Conservation (phyloP, 2,888 invertebrate genomes). For the Dryobotodes eremita region DNA sequence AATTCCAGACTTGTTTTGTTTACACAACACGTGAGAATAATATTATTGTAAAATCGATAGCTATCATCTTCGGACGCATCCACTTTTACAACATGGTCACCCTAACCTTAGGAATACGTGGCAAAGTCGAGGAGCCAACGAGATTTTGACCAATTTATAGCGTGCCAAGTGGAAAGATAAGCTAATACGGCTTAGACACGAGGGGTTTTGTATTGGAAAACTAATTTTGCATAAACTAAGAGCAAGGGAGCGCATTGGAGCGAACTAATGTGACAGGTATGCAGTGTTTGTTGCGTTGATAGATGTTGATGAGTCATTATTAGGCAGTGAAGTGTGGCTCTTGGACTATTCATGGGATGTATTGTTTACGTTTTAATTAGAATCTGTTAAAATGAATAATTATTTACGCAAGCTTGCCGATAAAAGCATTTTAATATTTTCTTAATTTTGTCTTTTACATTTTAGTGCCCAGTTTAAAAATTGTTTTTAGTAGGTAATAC, state of each 20-base stretch:
- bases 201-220: slow-evolving; percentile 85
- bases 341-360: slow-evolving; percentile 5
- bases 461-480: too few species aligned
- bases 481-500: too few species aligned
- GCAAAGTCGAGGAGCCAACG: slow-evolving; percentile 86
- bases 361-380: slow-evolving; percentile 3
- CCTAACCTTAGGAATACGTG: slow-evolving; percentile 83
- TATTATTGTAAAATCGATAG: too few species aligned
- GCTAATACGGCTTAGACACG: slow-evolving; percentile 85
- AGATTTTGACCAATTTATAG: slow-evolving; percentile 91
- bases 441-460: too few species aligned
- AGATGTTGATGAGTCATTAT: slow-evolving; percentile 52
- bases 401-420: too few species aligned
- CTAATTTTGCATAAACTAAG: slow-evolving; percentile 87
- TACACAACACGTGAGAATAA: too few species aligned
- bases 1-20: too few species aligned
- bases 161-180: slow-evolving; percentile 91
- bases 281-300: slow-evolving; percentile 55
- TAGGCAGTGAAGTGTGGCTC: slow-evolving; percentile 29
- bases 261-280: slow-evolving; percentile 69
- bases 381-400: too few species aligned
- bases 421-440: too few species aligned
- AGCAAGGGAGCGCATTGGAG: slow-evolving; percentile 72
- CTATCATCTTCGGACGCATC: too few species aligned
- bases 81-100: slow-evolving; percentile 62